phyloP scores from a whole-genome alignment of 1,140 invertebrate species.

The Neotoxoptera formosana region DNA sequence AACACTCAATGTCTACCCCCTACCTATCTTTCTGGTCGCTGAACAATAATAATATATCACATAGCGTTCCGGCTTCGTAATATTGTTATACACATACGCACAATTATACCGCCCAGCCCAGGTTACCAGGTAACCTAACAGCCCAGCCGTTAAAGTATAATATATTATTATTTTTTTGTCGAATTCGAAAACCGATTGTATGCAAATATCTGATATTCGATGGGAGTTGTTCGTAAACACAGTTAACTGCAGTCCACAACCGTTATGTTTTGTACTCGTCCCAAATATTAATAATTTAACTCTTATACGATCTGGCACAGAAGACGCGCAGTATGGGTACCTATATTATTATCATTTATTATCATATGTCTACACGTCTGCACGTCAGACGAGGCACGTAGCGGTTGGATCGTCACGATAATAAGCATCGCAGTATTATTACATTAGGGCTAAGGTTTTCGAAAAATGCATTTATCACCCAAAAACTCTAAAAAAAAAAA shows the following conservation, averaged over 20 bases:
- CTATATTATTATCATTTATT: background rate
- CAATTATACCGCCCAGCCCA: background rate
- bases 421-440: background rate
- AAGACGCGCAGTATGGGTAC: background rate
- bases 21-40: background rate
- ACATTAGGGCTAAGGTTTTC: too few species aligned
- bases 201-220: background rate
- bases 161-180: background rate
- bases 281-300: slow-evolving; percentile 4
- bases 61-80: background rate
- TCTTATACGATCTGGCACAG: background rate
- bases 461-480: too few species aligned
- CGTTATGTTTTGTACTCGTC: background rate
- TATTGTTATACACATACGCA: background rate
- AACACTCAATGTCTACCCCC: background rate
- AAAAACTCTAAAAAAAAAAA: too few species aligned
- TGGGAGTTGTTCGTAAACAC: background rate
- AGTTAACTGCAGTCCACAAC: background rate
- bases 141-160: background rate
- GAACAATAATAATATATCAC: slow-evolving; percentile 33
- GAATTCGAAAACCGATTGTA: background rate
- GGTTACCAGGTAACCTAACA: too few species aligned
- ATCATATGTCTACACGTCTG: too few species aligned
- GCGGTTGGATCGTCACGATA: background rate
- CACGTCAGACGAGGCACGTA: background rate